Base-by-base conservation (phyloP, 2,113 vertebrate species). In the Cyrtonyx montezumae region DNA sequence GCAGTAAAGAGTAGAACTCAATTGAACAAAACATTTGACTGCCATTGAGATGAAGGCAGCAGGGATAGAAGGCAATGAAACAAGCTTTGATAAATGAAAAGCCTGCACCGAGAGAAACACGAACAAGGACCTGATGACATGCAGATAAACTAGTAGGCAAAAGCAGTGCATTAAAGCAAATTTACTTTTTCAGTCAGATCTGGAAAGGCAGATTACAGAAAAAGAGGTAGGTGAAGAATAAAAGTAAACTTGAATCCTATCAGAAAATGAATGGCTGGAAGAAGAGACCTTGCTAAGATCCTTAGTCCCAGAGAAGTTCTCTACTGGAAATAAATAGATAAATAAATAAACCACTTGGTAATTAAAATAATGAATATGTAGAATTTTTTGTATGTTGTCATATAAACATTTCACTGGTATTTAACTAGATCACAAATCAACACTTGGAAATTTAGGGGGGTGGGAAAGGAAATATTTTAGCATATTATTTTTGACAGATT, bases 11-110 rank as follows among this genome's bases (percentile, higher is more conserved):
- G n/a, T 48, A 86, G 58, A 87, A 68, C 4, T 73, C 51, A 66
- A 42, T 23, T 25, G 62, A 90, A 94, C 36, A 73, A 71, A 90
- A 71, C 18, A 19, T 85, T 91, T 63, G 69, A 42, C 74, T 75
- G 25, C 56, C 48, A 61, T 42, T 81, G 77, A 56, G 78, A 87
- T 66, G 46, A 95, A 88, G 91, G n/a, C 70, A 81, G 69, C 40
- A 81, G 48, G 65, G 90, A 68, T 14, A 88, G 26, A 73, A 73
- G n/a, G 80, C 62, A 90, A 68, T 79, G 84, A 90, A 91, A 91
- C 58, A 26, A 61, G 69, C 66, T 88, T 79, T 61, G 77, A 56
- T 88, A 90, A 84, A 79, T 48, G 36, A 88, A 94, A 75, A 68
- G 10, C n/a, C 70, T 87, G 45, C 12, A 62, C 13, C 58, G 48